phyloP scores from a whole-genome alignment of 1,140 invertebrate species.

The Stratiolaelaps scimitus region DNA sequence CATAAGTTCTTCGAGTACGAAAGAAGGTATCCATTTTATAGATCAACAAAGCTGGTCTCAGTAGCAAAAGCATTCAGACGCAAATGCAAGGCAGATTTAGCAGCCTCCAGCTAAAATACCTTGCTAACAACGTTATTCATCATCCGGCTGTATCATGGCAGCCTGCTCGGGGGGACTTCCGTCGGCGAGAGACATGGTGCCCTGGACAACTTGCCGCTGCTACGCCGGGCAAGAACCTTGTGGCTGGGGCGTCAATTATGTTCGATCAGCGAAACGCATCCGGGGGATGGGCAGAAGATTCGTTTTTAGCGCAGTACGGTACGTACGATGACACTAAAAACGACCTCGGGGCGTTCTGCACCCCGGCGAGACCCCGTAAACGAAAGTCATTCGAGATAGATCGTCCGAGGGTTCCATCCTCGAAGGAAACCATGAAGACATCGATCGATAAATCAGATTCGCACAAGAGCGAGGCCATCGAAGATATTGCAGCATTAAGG shows the following conservation, averaged over 20 bases:
- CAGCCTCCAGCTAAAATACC: no score
- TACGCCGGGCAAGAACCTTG: neutral
- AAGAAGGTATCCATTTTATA: neutral
- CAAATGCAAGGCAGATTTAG: no score
- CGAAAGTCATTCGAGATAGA: neutral
- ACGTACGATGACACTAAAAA: neutral
- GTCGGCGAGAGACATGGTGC: conserved; percentile 20
- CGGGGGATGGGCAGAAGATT: neutral
- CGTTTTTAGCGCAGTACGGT: conserved; percentile 14
- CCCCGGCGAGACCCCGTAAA: conserved; percentile 11
- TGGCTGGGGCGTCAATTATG: neutral
- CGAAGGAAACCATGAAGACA: neutral
- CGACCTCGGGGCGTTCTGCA: neutral
- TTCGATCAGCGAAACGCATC: neutral
- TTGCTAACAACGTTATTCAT: no score
- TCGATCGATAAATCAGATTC: neutral
- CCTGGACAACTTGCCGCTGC: conserved; percentile 18
- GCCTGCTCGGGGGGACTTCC: neutral
- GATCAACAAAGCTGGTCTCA: neutral
- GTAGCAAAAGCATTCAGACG: neutral
- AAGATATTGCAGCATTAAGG: neutral
- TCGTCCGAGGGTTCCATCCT: neutral
- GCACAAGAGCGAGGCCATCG: neutral
- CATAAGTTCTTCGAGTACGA: neutral
- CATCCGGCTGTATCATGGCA: no score